Percentiles rank a stretch among this genome's conserved stretches.
Conservation (phyloP, 2,797 vertebrate species). For the Hydrolagus colliei region DNA sequence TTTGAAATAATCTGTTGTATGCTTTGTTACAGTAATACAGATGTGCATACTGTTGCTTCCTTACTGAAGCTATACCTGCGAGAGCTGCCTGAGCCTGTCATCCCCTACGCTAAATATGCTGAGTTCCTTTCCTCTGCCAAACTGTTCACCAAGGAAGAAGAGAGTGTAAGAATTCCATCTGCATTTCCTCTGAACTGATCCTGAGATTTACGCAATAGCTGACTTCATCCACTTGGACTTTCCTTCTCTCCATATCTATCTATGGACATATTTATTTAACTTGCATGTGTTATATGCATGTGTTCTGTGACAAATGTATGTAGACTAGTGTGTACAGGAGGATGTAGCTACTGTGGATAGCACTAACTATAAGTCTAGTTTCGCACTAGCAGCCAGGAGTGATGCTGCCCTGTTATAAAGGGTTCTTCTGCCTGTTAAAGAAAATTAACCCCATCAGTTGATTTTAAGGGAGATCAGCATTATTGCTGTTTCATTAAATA, state of each 20-base stretch:
- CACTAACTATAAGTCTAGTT: too few relatives aligned
- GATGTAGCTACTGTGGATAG: too few relatives aligned
- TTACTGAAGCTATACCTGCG: slow-evolving; percentile 90
- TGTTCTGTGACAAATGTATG: too few relatives aligned
- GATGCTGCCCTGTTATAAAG: too few relatives aligned
- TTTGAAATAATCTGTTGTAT: slow-evolving; percentile 27
- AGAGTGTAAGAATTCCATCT: slow-evolving; percentile 61
- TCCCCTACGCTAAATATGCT: slow-evolving; percentile 85
- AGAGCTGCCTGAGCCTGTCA: slow-evolving; percentile 88
- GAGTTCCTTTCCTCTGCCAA: slow-evolving; percentile 86
- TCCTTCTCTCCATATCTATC: background rate
- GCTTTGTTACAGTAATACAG: slow-evolving; percentile 72
- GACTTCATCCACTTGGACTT: background rate
- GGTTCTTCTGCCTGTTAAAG: too few relatives aligned
- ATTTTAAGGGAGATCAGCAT: too few relatives aligned
- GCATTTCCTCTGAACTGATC: background rate
- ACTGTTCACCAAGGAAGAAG: slow-evolving; percentile 80
- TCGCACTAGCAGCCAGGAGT: too few relatives aligned
- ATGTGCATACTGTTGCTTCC: slow-evolving; percentile 92
- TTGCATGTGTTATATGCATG: too few relatives aligned
- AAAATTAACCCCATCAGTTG: too few relatives aligned
- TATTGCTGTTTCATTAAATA: too few relatives aligned
- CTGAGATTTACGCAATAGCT: background rate
- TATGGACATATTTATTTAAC: too few relatives aligned
- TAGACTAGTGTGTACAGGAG: too few relatives aligned